Base-by-base conservation (phyloP, 2,797 vertebrate species). In the Momotus momota region DNA sequence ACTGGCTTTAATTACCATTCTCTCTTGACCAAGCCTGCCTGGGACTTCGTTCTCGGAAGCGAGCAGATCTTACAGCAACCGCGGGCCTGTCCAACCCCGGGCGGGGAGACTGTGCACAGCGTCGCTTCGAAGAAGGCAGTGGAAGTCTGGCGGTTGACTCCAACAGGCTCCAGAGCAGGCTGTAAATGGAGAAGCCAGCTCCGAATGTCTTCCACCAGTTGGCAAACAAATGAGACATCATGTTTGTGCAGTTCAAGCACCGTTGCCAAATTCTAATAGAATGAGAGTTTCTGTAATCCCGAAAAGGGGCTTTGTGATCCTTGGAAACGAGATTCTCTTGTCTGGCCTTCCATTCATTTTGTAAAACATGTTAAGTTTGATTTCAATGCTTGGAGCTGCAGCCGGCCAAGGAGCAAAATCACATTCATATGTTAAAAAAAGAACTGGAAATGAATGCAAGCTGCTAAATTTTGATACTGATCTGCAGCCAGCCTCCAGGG, bases 281-380 rank as follows among this genome's bases (percentile, higher is more conserved):
- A 85, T 18, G 67, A 95, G 93, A 74, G 90, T 92, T 92, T 84
- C 71, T 95, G 81, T 92, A 95, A 92, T 95, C 88, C 92, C 2
- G 0, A 93, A 88, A 95, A 96, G 78, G 74, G 88, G 81, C 40
- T 93, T 18, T 90, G 88, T 94, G 93, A 95, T 88, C 93, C 74
- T 85, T 96, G 90, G 95, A 96, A 96, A 95, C 83, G 81, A 94
- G 88, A 91, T 69, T 87, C 94, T 82, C 94, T 87, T 93, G 93
- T 94, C 95, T 94, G 94, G 96, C 93, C 94, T 95, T 96, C 96
- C 94, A 95, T 74, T 91, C 93, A 43, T 93, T 97, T 94, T 93
- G 83, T 90, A 93, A 95, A 96, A 96, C 92, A 94, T 90, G 93
- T 84, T 66, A 96, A 93, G 90, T 96, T 92, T 94, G 84, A 94